Evolutionary conservation across 1,140 invertebrate species (phyloP).

Genomic region (Myzus persicae): DNA sequence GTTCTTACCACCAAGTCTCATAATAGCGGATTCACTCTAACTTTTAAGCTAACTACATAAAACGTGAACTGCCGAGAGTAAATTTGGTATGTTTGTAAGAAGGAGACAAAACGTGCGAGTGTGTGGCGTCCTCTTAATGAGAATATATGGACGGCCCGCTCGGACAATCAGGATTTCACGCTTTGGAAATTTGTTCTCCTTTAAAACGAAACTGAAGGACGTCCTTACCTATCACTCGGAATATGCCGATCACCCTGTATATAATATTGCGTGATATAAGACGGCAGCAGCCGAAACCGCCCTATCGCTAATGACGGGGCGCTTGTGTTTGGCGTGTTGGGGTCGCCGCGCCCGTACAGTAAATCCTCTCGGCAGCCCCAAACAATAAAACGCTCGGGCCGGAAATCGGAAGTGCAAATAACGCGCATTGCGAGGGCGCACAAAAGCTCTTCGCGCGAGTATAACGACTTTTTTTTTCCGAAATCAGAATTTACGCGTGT

Average conservation of each 20-base stretch:
- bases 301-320: not conserved
- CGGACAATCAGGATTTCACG: no score
- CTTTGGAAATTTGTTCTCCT: no score
- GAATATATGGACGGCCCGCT: no score
- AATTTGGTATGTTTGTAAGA: no score
- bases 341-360: not conserved
- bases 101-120: no score
- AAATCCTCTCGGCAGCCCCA: slow-evolving; percentile 18
- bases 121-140: no score
- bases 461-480: not conserved
- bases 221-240: not conserved
- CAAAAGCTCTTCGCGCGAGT: not conserved
- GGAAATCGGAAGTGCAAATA: slow-evolving; percentile 53
- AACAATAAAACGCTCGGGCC: slow-evolving; percentile 39
- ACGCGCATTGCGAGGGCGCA: not conserved
- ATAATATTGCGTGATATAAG: not conserved
- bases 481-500: not conserved
- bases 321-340: not conserved
- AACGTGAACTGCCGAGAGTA: no score
- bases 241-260: not conserved
- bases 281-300: not conserved
- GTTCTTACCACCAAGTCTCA: no score
- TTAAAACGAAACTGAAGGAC: not conserved
- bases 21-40: no score
- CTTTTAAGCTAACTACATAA: no score